These are phyloP conservation scores for Masticophis lateralis DNA, from an alignment of 2,797 vertebrate genomes.

Conservation along the genomic window DNA sequence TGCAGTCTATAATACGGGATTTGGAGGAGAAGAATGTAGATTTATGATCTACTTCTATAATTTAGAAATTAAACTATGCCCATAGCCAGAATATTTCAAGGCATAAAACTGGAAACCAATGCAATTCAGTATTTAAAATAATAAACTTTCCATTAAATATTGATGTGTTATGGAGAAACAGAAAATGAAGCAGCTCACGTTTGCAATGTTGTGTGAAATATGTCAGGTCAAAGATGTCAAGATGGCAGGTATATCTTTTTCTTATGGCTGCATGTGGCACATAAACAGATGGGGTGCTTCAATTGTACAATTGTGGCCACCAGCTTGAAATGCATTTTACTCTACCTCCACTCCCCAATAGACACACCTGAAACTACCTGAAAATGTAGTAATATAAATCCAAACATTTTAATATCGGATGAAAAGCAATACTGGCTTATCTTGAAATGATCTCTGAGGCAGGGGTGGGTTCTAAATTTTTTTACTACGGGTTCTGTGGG, in stretches of 20 bases:
- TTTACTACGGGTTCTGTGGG: too few relatives aligned
- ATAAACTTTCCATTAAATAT: background rate
- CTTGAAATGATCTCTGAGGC: background rate
- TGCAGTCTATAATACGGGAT: background rate
- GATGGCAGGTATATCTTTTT: background rate
- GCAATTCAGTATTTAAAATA: background rate
- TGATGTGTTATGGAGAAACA: background rate
- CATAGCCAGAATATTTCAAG: background rate
- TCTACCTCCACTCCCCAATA: background rate
- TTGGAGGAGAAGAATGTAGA: background rate
- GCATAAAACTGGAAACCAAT: background rate
- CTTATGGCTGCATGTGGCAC: background rate
- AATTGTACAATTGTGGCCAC: background rate
- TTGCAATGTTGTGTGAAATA: background rate
- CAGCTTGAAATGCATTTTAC: background rate
- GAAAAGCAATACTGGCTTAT: background rate
- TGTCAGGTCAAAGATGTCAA: too few relatives aligned
- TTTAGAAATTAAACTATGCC: background rate
- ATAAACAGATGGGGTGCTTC: background rate
- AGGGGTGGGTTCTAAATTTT: too few relatives aligned
- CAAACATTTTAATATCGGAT: background rate
- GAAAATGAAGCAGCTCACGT: background rate
- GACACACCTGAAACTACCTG: background rate
- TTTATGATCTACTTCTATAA: background rate
- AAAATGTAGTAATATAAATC: background rate